Base-by-base conservation (phyloP, 2,888 invertebrate genomes). In the Acrocyrtus sp. region DNA sequence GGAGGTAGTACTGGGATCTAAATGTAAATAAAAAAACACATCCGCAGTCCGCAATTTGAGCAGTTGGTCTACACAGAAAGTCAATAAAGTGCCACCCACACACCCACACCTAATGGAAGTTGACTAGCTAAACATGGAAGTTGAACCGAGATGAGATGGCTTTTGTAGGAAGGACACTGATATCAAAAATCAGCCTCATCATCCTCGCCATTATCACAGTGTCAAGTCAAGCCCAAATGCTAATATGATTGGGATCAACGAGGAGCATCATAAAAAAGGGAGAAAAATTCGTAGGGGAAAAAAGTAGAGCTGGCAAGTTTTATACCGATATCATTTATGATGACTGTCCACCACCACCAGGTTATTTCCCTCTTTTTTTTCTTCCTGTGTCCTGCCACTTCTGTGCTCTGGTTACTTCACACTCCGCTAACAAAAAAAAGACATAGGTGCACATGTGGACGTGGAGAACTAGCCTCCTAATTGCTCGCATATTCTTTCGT, bases 21-120 rank as follows among this genome's bases (percentile, higher is more conserved):
- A 34, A 29, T 34, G 54, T 15, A 54, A 34, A 34, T 54, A 34
- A 34, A 34, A 34, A 17, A 29, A 10, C n/a, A n/a, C n/a, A 43
- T 43, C 43, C n/a, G 17, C 39, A 54, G 39, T n/a, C n/a, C n/a
- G n/a, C n/a, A n/a, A n/a, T n/a, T n/a, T n/a, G n/a, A n/a, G n/a
- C n/a, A n/a, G n/a, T n/a, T n/a, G n/a, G n/a, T n/a, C n/a, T 21
- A 34, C 34, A 19, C 2, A 8, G 34, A 54, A 54, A 54, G 54
- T 54, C 54, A 54, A 54, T 54, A 54, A 19, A n/a, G n/a, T n/a
- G 54, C 54, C 54, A 21, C 54, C 54, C 54, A 54, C 54, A 39
- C 54, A 12, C 21, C 17, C 21, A n/a, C n/a, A n/a, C n/a, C n/a
- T n/a, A n/a, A n/a, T n/a, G n/a, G n/a, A n/a, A n/a, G n/a, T n/a